These are phyloP conservation scores for Drosophila tripunctata DNA, from an alignment of 2,888 invertebrate genomes.

Conservation along the genomic window DNA sequence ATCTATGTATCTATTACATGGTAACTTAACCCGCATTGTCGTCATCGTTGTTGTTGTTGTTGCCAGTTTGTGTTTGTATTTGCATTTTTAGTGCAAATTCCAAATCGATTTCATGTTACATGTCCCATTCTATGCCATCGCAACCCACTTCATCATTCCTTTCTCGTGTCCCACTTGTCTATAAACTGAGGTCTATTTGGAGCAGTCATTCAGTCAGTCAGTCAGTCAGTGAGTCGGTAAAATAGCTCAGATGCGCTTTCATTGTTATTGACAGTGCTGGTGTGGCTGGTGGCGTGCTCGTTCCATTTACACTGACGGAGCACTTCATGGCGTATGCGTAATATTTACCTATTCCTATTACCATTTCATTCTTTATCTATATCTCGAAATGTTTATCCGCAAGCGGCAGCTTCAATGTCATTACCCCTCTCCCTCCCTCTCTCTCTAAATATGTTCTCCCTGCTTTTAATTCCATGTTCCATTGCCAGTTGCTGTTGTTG, in stretches of 20 bases:
- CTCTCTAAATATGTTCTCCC: conserved; percentile 3
- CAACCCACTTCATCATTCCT: no score
- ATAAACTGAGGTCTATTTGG: conserved; percentile 12
- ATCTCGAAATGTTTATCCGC: neutral
- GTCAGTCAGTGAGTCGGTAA: conserved; percentile 9
- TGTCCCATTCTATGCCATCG: neutral
- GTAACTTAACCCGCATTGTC: conserved; percentile 32
- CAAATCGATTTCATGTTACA: conserved; percentile 58
- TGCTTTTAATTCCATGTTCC: conserved; percentile 44
- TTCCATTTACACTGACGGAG: conserved; percentile 5
- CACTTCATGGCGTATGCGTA: conserved; percentile 21
- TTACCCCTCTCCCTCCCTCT: neutral
- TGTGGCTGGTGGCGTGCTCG: conserved; percentile 35
- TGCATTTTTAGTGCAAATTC: conserved; percentile 65
- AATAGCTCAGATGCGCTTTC: conserved; percentile 44
- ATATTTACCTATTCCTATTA: conserved; percentile 34
- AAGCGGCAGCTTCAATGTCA: conserved; percentile 41
- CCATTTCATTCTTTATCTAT: neutral
- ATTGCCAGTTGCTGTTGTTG: conserved; percentile 6
- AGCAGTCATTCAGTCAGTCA: conserved; percentile 26
- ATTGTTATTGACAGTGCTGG: conserved; percentile 33
- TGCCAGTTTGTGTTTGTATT: conserved; percentile 37
- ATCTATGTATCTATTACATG: conserved; percentile 30
- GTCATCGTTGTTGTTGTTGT: conserved; percentile 5
- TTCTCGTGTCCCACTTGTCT: neutral